phyloP scores from a whole-genome alignment of 2,113 vertebrate species.

The Xenotilapia flavipinnis region DNA sequence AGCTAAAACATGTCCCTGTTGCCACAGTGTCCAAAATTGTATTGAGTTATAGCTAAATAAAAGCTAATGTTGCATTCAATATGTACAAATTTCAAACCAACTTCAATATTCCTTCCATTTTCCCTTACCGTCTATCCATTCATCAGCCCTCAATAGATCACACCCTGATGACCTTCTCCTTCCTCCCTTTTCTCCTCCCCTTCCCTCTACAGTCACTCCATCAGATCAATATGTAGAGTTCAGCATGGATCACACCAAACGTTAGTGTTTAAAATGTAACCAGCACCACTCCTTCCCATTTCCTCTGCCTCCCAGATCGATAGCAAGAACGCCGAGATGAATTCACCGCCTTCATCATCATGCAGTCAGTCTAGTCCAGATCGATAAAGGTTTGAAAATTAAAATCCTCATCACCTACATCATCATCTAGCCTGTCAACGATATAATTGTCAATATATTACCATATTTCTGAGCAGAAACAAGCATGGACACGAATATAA shows the following conservation, averaged over 20 bases:
- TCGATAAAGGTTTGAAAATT: slow-evolving; percentile 13
- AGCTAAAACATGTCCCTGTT: neutral
- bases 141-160: neutral
- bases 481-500: neutral
- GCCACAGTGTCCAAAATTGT: neutral
- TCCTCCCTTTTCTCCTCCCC: neutral
- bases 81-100: neutral
- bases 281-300: neutral
- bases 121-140: neutral
- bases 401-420: neutral
- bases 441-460: neutral
- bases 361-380: neutral
- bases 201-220: neutral
- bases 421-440: neutral
- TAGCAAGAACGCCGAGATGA: neutral
- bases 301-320: neutral
- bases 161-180: neutral
- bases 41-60: neutral
- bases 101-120: neutral
- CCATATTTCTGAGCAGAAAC: neutral
- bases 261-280: slow-evolving; percentile 21
- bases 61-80: neutral
- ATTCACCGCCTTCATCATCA: neutral
- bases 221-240: slow-evolving; percentile 1
- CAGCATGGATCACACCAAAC: slow-evolving; percentile 8